Evolutionary conservation across 1,140 invertebrate species (phyloP).

Genomic region (Drosophila prosaltans): DNA sequence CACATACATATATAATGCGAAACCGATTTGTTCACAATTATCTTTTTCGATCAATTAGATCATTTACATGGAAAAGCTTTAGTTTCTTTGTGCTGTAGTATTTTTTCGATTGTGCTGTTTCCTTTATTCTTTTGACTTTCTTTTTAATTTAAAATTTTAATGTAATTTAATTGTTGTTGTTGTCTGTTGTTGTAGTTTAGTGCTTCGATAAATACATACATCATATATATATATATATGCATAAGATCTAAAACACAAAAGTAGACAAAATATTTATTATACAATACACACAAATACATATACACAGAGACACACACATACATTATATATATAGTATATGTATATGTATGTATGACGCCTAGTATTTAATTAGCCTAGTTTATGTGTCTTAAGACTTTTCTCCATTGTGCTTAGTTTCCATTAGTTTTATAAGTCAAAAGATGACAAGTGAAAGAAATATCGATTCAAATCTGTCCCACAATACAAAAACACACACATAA

Average conservation of each 20-base stretch:
- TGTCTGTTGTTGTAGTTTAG: slow-evolving; percentile 1
- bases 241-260: neutral
- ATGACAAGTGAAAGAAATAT: slow-evolving; percentile 8
- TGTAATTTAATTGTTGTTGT: neutral
- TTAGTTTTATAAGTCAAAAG: slow-evolving; percentile 9
- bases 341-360: slow-evolving; percentile 1
- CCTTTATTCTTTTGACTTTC: neutral
- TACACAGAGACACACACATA: neutral
- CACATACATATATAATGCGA: too few relatives aligned
- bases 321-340: neutral
- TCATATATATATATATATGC: neutral
- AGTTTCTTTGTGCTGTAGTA: neutral
- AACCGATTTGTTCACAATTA: too few relatives aligned
- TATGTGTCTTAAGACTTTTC: slow-evolving; percentile 9
- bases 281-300: neutral
- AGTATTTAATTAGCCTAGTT: neutral
- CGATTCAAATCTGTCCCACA: slow-evolving; percentile 31
- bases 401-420: slow-evolving; percentile 1
- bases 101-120: neutral
- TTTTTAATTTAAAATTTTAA: neutral
- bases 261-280: slow-evolving; percentile 11
- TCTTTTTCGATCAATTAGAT: neutral
- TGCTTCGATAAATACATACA: neutral
- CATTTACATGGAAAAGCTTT: neutral
- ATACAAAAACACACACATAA: slow-evolving; percentile 20